A percentile compares a stretch with the other conserved stretches of the same genome.
Conservation (phyloP, 2,113 vertebrate species). For the Phainopepla nitens region DNA sequence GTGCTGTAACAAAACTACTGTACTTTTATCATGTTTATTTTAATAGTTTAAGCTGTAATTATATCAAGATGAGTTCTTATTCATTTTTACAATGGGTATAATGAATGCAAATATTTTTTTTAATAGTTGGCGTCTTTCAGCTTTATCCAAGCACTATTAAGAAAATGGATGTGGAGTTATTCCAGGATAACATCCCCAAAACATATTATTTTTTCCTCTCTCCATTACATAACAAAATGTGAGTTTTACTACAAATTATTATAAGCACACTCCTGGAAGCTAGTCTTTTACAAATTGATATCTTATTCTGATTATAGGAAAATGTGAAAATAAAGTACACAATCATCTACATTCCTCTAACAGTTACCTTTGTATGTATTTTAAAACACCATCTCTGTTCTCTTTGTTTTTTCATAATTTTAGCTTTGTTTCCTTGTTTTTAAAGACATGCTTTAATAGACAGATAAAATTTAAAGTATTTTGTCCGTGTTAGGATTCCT, state of each 20-base stretch:
- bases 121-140: neutral
- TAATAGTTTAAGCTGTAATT: neutral
- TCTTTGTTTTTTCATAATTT: neutral
- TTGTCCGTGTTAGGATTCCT: neutral
- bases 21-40: slow-evolving; percentile 9
- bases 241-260: neutral
- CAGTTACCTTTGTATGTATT: neutral
- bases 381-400: neutral
- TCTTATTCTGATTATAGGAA: neutral
- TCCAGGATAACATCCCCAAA: neutral
- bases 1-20: neutral
- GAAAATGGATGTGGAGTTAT: neutral
- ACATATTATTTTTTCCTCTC: neutral
- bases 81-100: neutral
- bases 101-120: neutral
- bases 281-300: neutral
- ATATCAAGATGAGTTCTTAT: neutral
- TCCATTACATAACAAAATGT: neutral
- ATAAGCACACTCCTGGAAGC: neutral
- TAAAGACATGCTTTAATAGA: neutral
- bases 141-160: neutral
- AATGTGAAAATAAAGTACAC: neutral
- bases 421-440: neutral
- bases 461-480: neutral
- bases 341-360: neutral